Conservation (phyloP, 1,140 invertebrate genomes). For the Drosophila azteca region DNA sequence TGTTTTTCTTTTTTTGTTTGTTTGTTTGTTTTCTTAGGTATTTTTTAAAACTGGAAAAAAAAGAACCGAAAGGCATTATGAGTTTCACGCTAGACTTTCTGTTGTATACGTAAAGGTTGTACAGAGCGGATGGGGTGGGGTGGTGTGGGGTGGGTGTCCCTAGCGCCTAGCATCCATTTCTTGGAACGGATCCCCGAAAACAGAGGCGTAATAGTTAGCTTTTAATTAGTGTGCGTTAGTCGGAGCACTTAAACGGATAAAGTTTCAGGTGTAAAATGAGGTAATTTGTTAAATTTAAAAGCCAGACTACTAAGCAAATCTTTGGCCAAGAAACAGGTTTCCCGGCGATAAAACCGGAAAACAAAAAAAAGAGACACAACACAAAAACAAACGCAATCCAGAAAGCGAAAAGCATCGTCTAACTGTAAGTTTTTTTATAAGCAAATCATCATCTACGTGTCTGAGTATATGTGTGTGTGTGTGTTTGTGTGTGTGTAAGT, state of each 20-base stretch:
- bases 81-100: no score
- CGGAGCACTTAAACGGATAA: slow-evolving; percentile 33
- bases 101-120: no score
- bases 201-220: slow-evolving; percentile 12
- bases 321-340: slow-evolving; percentile 63
- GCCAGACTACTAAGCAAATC: slow-evolving; percentile 35
- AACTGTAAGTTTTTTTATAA: slow-evolving; percentile 46
- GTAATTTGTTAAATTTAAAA: slow-evolving; percentile 70
- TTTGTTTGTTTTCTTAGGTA: no score
- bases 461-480: slow-evolving; percentile 1
- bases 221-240: slow-evolving; percentile 35
- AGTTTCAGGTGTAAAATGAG: slow-evolving; percentile 71
- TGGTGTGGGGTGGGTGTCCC: no score
- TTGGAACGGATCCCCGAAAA: slow-evolving; percentile 1
- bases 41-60: no score
- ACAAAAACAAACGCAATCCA: slow-evolving; percentile 26
- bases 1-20: no score
- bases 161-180: no score
- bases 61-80: no score
- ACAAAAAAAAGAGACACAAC: slow-evolving; percentile 19
- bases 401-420: slow-evolving; percentile 54
- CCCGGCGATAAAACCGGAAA: slow-evolving; percentile 53
- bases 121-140: no score
- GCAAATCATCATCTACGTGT: slow-evolving; percentile 26
- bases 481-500: background rate